Percentiles rank a stretch among this genome's conserved stretches.
These are phyloP conservation scores for Archips xylosteana DNA, from an alignment of 2,888 invertebrate genomes.

Conservation along the genomic window DNA sequence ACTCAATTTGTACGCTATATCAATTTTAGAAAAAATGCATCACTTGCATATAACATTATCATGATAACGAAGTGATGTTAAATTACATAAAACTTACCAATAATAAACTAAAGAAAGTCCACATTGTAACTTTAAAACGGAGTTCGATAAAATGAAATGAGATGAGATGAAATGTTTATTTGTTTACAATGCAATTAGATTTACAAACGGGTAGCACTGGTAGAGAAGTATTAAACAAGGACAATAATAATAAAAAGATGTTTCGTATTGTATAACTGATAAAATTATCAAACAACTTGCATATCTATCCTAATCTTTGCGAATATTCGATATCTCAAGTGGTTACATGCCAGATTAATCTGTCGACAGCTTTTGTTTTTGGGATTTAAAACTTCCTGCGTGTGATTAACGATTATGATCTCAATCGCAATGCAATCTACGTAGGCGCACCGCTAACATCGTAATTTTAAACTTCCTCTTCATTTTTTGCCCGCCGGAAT, in stretches of 20 bases:
- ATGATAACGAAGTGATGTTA: too few relatives aligned
- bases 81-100: too few relatives aligned
- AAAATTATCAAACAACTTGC: constrained; percentile 6
- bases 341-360: not conserved
- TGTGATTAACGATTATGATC: not conserved
- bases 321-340: constrained; percentile 14
- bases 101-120: too few relatives aligned
- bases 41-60: too few relatives aligned
- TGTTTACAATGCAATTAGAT: too few relatives aligned
- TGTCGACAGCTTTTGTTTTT: constrained; percentile 6
- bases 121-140: too few relatives aligned
- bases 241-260: constrained; percentile 1
- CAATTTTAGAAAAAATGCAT: too few relatives aligned
- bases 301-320: constrained; percentile 18
- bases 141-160: too few relatives aligned
- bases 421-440: not conserved
- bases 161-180: too few relatives aligned
- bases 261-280: not conserved
- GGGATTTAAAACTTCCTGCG: constrained; percentile 20
- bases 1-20: too few relatives aligned
- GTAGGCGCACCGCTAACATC: not conserved
- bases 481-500: constrained; percentile 14
- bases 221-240: not conserved
- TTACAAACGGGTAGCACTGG: too few relatives aligned
- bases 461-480: constrained; percentile 6